A percentile compares a stretch with the other conserved stretches of the same genome.
Conservation (phyloP, 64 coral and sea anemone genomes). For the Porites australiensis region DNA sequence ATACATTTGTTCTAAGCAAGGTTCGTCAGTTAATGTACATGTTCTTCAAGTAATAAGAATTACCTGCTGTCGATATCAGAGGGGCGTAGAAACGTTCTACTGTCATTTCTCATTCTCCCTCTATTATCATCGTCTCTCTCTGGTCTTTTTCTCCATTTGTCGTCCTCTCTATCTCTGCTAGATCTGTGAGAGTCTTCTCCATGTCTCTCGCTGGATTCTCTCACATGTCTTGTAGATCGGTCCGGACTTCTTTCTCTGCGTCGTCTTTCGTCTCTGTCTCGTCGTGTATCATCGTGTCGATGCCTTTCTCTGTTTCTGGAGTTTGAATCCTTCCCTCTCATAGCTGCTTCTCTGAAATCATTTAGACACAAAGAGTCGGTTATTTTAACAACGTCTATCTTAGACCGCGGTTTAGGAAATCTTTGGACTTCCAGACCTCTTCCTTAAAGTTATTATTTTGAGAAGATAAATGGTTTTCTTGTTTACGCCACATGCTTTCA, state of each 20-base stretch:
- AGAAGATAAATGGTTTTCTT: no score
- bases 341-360: not conserved
- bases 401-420: not conserved
- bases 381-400: not conserved
- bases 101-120: not conserved
- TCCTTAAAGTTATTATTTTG: no score
- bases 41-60: no score
- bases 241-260: slow-evolving; percentile 24
- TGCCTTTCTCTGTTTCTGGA: not conserved
- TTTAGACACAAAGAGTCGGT: not conserved
- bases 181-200: not conserved
- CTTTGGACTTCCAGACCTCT: not conserved
- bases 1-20: no score
- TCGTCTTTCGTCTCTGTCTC: not conserved
- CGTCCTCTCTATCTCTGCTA: slow-evolving; percentile 3
- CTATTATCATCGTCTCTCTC: not conserved
- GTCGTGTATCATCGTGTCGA: not conserved
- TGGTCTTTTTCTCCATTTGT: slow-evolving; percentile 29
- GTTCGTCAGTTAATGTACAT: no score
- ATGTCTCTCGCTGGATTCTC: slow-evolving; percentile 23
- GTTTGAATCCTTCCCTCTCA: not conserved
- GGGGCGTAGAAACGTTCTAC: not conserved
- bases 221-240: not conserved
- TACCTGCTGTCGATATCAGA: not conserved
- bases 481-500: no score